Percentiles rank a stretch among this genome's conserved stretches.
Evolutionary conservation across 2,797 vertebrate genomes (phyloP).

Genomic region (Pachyuromys duprasi): DNA sequence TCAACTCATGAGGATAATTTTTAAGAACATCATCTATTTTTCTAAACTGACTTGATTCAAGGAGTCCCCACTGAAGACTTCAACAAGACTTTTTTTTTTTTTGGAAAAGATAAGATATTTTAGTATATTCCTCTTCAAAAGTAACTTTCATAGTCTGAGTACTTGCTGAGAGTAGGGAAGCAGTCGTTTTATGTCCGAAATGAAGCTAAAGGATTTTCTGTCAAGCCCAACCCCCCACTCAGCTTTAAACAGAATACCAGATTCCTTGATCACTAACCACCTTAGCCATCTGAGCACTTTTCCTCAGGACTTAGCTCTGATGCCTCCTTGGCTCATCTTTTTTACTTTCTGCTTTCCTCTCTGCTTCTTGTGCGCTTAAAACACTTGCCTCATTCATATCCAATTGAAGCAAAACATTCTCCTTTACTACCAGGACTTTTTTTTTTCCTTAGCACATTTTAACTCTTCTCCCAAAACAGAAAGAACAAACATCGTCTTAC

Average conservation of each 20-base stretch:
- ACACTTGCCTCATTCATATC: background rate
- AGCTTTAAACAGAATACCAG: background rate
- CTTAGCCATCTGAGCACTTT: background rate
- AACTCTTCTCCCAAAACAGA: background rate
- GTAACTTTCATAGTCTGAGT: slow-evolving; percentile 2
- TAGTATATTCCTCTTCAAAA: slow-evolving; percentile 52
- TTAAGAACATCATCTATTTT: slow-evolving; percentile 5
- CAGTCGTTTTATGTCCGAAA: background rate
- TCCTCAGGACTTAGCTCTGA: background rate
- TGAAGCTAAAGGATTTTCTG: background rate
- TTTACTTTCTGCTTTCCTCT: background rate
- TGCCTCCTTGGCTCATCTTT: background rate
- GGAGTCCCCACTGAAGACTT: background rate
- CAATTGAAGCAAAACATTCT: slow-evolving; percentile 18
- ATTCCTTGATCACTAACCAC: background rate
- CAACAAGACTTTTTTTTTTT: background rate
- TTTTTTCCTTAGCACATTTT: background rate
- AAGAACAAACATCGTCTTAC: slow-evolving; percentile 16
- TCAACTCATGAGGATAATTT: slow-evolving; percentile 44
- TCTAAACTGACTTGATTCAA: slow-evolving; percentile 1
- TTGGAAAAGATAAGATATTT: background rate
- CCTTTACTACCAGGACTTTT: background rate
- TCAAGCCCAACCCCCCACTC: background rate
- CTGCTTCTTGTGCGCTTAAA: background rate
- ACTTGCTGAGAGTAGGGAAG: slow-evolving; percentile 1